Conservation (phyloP, 2,113 vertebrate species). For the Indicator indicator region DNA sequence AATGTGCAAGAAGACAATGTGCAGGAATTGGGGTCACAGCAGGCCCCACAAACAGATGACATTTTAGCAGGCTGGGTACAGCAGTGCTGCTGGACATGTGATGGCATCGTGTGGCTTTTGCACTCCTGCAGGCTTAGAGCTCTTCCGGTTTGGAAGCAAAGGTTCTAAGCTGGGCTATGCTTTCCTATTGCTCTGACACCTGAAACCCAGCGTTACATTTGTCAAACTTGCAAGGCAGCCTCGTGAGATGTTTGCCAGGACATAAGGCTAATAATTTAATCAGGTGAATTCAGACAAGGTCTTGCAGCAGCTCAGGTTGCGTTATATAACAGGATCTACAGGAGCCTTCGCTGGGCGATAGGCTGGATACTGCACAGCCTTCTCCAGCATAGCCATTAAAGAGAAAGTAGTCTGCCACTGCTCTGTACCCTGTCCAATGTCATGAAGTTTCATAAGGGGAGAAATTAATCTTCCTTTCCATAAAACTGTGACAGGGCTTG, state of each 20-base stretch:
- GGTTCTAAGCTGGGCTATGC: accelerated
- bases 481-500: neutral
- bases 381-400: slow-evolving; percentile 1
- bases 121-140: neutral
- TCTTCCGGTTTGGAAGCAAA: slow-evolving; percentile 34
- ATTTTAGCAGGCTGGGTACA: neutral
- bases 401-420: neutral
- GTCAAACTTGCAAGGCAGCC: neutral
- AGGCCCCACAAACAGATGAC: neutral
- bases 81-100: accelerated
- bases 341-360: neutral
- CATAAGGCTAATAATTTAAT: slow-evolving; percentile 61
- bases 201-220: neutral
- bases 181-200: slow-evolving; percentile 20
- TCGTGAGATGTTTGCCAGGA: slow-evolving; percentile 50
- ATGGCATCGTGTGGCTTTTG: neutral
- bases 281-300: slow-evolving; percentile 37
- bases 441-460: neutral
- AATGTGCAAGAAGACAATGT: neutral
- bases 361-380: neutral
- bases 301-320: neutral
- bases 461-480: neutral
- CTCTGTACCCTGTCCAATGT: neutral
- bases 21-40: neutral
- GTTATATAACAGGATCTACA: neutral